A percentile compares a stretch with the other conserved stretches of the same genome.
Conservation (phyloP, 2,797 vertebrate species). For the Artibeus jamaicensis region DNA sequence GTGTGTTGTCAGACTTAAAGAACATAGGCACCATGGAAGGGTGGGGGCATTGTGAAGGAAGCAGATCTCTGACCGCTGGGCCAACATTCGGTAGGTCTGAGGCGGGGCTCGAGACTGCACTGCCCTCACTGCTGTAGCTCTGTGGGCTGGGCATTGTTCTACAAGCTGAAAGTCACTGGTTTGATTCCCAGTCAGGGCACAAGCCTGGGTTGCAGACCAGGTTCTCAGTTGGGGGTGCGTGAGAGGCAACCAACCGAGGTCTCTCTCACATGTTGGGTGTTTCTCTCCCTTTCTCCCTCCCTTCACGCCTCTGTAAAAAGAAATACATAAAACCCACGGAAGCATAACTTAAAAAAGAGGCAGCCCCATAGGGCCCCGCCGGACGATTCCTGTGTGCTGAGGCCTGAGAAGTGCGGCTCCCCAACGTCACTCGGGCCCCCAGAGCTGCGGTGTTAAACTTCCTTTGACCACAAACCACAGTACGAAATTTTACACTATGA, state of each 20-base stretch:
- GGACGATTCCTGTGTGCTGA: not conserved
- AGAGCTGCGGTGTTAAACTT: not conserved
- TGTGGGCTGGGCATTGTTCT: too few relatives aligned
- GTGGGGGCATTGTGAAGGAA: not conserved
- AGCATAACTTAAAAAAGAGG: not conserved
- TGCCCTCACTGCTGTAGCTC: too few relatives aligned
- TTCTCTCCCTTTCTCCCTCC: not conserved
- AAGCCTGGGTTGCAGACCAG: too few relatives aligned
- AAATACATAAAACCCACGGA: not conserved
- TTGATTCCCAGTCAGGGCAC: too few relatives aligned
- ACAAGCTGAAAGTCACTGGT: too few relatives aligned
- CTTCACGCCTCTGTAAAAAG: not conserved
- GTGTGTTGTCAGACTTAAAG: not conserved
- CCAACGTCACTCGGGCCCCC: not conserved
- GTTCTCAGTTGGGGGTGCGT: too few relatives aligned
- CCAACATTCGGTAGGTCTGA: not conserved
- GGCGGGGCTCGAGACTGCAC: not conserved
- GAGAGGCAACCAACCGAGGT: not conserved
- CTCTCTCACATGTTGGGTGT: not conserved
- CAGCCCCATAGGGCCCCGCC: not conserved
- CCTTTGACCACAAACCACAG: slow-evolving; percentile 22
- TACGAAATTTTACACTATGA: not conserved
- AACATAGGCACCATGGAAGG: not conserved
- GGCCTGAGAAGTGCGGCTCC: not conserved
- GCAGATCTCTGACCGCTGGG: not conserved